Evolutionary conservation across 2,797 vertebrate genomes (phyloP).

Genomic region (Rhinophrynus dorsalis): DNA sequence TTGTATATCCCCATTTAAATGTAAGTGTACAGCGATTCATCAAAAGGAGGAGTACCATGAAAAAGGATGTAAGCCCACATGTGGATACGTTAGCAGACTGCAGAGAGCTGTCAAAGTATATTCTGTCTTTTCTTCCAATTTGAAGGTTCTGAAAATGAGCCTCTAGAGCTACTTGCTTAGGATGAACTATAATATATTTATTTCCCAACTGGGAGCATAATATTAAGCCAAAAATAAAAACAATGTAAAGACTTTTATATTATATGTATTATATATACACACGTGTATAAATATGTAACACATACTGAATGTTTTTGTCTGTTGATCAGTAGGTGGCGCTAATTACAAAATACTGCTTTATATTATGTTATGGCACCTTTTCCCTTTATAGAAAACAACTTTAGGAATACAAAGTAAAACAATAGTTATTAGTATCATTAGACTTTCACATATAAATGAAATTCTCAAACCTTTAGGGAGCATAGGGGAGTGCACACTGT

Average conservation of each 20-base stretch:
- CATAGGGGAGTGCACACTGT: too few species aligned
- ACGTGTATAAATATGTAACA: too few species aligned
- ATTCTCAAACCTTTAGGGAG: too few species aligned
- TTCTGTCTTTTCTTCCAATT: neutral
- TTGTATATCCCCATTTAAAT: constrained; percentile 25
- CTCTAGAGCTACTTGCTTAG: neutral
- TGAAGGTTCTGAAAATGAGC: neutral
- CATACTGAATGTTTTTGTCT: neutral
- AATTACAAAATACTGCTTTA: neutral
- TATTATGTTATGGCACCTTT: neutral
- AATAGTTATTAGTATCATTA: neutral
- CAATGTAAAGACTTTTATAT: too few species aligned
- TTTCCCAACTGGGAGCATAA: neutral
- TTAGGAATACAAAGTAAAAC: neutral
- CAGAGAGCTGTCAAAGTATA: neutral
- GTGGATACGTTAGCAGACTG: too few species aligned
- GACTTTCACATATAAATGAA: neutral
- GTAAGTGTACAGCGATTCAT: constrained; percentile 31
- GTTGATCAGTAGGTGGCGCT: constrained; percentile 29
- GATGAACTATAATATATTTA: neutral
- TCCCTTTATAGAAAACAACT: neutral
- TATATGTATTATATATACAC: too few species aligned
- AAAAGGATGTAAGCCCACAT: too few species aligned
- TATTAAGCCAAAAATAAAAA: too few species aligned
- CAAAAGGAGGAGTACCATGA: neutral